phyloP scores from a whole-genome alignment of 1,140 invertebrate species.

The Charaxes varanes region DNA sequence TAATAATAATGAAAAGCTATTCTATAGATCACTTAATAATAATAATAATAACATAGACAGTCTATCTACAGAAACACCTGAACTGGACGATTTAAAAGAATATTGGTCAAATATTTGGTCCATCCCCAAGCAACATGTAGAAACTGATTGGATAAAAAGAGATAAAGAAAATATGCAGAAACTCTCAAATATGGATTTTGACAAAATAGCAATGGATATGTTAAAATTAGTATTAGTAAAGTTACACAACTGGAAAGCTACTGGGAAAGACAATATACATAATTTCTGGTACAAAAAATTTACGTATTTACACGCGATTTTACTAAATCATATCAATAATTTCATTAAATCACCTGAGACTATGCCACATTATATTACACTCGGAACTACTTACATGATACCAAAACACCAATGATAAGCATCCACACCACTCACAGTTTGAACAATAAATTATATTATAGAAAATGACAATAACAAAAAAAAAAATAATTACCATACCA shows the following conservation, averaged over 20 bases:
- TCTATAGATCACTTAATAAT: not conserved
- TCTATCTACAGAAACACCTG: too few relatives aligned
- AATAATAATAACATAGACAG: not conserved
- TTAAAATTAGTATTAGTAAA: not conserved
- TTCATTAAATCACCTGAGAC: slow-evolving; percentile 4
- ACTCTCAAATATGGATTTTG: not conserved
- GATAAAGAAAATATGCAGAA: not conserved
- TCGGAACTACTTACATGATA: too few relatives aligned
- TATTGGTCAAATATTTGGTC: slow-evolving; percentile 3
- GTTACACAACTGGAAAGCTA: not conserved
- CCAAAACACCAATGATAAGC: too few relatives aligned
- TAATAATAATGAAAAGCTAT: not conserved
- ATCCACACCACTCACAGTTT: too few relatives aligned
- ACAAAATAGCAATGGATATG: not conserved
- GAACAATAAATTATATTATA: too few relatives aligned
- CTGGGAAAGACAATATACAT: too few relatives aligned
- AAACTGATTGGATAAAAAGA: not conserved
- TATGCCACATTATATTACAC: slow-evolving; percentile 1
- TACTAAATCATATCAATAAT: slow-evolving; percentile 11
- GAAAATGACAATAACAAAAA: too few relatives aligned
- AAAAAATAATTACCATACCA: too few relatives aligned
- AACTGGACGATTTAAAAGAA: not conserved
- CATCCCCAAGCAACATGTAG: not conserved
- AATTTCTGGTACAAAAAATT: slow-evolving; percentile 15
- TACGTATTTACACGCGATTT: slow-evolving; percentile 2